phyloP scores from a whole-genome alignment of 2,888 invertebrate species.

The Tipula lateralis region DNA sequence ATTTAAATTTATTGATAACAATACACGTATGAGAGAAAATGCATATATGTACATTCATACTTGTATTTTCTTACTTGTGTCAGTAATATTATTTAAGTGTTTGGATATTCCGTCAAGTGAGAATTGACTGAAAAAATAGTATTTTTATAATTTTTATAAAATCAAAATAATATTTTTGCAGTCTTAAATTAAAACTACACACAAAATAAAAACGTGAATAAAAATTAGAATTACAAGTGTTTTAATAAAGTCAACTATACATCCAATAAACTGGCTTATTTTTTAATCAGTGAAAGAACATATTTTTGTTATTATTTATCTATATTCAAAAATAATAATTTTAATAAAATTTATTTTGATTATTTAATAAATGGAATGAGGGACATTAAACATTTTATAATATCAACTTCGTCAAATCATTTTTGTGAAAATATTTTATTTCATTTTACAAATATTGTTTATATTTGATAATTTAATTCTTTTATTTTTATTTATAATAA shows the following conservation, averaged over 20 bases:
- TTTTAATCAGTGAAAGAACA: neutral
- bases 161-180: neutral
- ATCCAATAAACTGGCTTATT: slow-evolving; percentile 12
- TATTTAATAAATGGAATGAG: slow-evolving; percentile 34
- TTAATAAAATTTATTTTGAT: neutral
- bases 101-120: neutral
- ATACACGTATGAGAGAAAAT: neutral
- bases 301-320: neutral
- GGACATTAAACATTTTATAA: slow-evolving; percentile 53
- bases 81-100: neutral
- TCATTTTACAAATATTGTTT: slow-evolving; percentile 7
- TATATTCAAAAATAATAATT: neutral
- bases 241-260: neutral
- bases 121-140: neutral
- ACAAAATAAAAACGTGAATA: neutral
- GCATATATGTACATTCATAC: neutral
- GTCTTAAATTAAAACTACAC: neutral
- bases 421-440: slow-evolving; percentile 57
- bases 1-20: neutral
- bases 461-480: neutral
- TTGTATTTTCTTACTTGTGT: neutral
- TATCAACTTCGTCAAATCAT: slow-evolving; percentile 74
- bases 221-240: neutral
- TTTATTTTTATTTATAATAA: neutral
- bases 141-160: neutral